phyloP scores from a whole-genome alignment of 2,113 vertebrate genomes.

The Rissa tridactyla region DNA sequence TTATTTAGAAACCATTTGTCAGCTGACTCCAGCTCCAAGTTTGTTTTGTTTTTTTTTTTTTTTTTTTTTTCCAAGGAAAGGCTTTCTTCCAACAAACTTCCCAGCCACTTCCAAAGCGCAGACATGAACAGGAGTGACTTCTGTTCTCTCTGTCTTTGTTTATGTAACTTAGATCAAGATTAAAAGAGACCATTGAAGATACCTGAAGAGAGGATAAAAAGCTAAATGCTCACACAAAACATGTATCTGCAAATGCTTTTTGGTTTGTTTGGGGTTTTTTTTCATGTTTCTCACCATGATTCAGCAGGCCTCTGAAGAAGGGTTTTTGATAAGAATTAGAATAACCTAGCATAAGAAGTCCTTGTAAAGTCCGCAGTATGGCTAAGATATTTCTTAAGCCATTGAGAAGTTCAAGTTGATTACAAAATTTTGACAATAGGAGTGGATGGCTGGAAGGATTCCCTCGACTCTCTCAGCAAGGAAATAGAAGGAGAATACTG shows the following conservation, averaged over 20 bases:
- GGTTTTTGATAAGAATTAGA: neutral
- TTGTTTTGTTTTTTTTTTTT: neutral
- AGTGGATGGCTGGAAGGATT: neutral
- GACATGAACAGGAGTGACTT: neutral
- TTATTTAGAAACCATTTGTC: neutral
- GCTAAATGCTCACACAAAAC: neutral
- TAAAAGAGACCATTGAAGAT: neutral
- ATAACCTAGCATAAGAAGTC: neutral
- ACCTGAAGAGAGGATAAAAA: neutral
- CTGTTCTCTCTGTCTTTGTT: neutral
- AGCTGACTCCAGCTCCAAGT: neutral
- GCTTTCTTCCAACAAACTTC: neutral
- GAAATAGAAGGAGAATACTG: neutral
- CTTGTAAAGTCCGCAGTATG: neutral
- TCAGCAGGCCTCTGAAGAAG: neutral
- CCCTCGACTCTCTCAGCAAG: neutral
- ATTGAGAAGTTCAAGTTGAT: neutral
- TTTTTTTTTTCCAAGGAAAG: neutral
- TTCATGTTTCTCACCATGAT: neutral
- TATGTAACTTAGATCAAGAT: neutral
- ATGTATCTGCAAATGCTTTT: neutral
- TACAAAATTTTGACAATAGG: neutral
- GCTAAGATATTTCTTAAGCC: neutral
- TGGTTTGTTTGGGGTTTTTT: rapidly evolving
- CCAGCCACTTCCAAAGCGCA: neutral